A percentile compares a stretch with the other conserved stretches of the same genome.
Evolutionary conservation across 2,113 vertebrate genomes (phyloP).

Genomic region (Ahaetulla prasina): DNA sequence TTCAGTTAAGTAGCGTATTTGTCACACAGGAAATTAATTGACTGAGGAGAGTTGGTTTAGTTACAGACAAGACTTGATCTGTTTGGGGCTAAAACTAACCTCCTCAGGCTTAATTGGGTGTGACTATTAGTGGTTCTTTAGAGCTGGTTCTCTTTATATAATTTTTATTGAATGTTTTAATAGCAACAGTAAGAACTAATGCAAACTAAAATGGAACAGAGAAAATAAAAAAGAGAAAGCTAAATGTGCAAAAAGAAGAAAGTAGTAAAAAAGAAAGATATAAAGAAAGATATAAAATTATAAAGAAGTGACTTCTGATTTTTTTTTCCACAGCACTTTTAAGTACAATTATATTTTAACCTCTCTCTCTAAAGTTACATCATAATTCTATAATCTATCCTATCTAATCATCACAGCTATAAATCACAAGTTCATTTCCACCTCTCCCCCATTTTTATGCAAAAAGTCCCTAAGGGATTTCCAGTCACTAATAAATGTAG

Average conservation of each 20-base stretch:
- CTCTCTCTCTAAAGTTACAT: background rate
- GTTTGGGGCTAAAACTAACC: background rate
- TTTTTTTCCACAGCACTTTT: background rate
- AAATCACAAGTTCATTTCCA: background rate
- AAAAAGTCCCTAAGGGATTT: background rate
- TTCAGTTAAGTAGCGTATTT: background rate
- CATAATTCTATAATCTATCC: background rate
- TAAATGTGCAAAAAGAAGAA: background rate
- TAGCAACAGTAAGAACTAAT: background rate
- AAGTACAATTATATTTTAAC: background rate
- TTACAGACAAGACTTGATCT: background rate
- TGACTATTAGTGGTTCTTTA: background rate
- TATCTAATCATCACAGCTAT: background rate
- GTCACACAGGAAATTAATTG: background rate
- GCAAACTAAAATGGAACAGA: background rate
- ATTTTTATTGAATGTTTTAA: background rate
- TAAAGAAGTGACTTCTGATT: background rate
- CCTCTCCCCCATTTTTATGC: background rate
- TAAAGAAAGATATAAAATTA: background rate
- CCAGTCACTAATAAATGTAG: background rate
- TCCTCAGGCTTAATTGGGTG: background rate
- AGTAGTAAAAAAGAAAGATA: background rate
- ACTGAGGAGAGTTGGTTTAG: background rate
- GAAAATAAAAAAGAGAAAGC: background rate
- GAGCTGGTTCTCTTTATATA: background rate